A percentile compares a stretch with the other conserved stretches of the same genome.
phyloP scores from a whole-genome alignment of 2,797 vertebrate genomes.

The Lagorchestes hirsutus region DNA sequence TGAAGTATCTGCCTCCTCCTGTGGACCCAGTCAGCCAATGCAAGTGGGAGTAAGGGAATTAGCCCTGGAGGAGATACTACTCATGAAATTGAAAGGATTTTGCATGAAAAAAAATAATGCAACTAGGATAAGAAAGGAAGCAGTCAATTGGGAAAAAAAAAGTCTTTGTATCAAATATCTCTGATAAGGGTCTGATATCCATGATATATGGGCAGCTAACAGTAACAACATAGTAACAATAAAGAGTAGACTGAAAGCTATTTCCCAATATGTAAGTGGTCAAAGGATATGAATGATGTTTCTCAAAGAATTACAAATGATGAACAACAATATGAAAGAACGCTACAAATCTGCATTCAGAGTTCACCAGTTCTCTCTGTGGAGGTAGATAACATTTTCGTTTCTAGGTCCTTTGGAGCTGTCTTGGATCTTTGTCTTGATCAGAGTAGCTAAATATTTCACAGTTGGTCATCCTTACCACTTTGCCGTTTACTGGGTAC shows the following conservation, averaged over 20 bases:
- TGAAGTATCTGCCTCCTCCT: background rate
- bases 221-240: background rate
- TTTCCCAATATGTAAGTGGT: background rate
- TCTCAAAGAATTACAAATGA: background rate
- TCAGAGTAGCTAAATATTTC: background rate
- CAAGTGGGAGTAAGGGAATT: background rate
- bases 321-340: background rate
- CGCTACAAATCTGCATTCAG: background rate
- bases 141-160: background rate
- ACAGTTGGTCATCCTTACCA: background rate
- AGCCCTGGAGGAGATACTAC: background rate
- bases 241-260: background rate
- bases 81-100: background rate
- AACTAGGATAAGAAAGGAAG: background rate
- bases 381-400: background rate
- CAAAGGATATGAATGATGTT: background rate
- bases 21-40: background rate
- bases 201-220: background rate
- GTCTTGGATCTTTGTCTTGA: background rate
- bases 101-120: background rate
- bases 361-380: background rate
- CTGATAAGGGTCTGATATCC: background rate
- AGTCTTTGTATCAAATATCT: background rate
- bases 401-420: background rate
- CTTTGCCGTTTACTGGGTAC: background rate